Base-by-base conservation (phyloP, 2,888 invertebrate genomes). In the Latrodectus elegans region DNA sequence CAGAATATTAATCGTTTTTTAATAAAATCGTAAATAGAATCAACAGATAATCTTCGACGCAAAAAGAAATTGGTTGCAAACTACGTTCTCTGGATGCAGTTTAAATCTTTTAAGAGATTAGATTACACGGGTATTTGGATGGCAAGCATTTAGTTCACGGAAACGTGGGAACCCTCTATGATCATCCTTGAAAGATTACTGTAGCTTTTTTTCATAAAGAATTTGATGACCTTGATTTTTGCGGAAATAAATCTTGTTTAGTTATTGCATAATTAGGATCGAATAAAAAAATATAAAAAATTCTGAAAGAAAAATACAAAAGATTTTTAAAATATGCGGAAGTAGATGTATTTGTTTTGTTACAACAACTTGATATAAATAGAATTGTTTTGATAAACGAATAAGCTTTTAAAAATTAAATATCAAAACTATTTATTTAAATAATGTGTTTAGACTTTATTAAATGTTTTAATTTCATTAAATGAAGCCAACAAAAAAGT, bases 111-210 rank as follows among this genome's bases (percentile, higher is more conserved):
- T 38, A 38, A 10, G 60, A 60, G 60, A n/a, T 60, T 60, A 60
- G n/a, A 15, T 60, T n/a, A n/a, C 60, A 60, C 60, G n/a, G 14
- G 14, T 60, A 12, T 60, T 60, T 60, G 38, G 38, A 38, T 0
- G 38, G 38, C 38, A 38, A 38, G 14, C 14, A 17, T 71, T 22
- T 71, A 72, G 65, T 72, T 64, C 80, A 80, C 80, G 80, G 51
- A 80, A 80, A 64, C 80, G 80, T 80, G 80, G 64, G 80, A 72
- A 51, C 64, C 8, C n/a, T 60, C 11, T 10, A n/a, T 0, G 12
- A 60, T 60, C n/a, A 60, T 60, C 60, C 60, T 60, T 60, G 12
- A 60, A 60, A 60, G 60, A 15, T 60, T n/a, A 15, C 6, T 60
- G 60, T 4, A 38, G 38, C 60, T 60, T 60, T 60, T 12, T 11